These are phyloP conservation scores for Phaethornis superciliosus DNA, from an alignment of 2,113 vertebrate genomes.

Conservation along the genomic window DNA sequence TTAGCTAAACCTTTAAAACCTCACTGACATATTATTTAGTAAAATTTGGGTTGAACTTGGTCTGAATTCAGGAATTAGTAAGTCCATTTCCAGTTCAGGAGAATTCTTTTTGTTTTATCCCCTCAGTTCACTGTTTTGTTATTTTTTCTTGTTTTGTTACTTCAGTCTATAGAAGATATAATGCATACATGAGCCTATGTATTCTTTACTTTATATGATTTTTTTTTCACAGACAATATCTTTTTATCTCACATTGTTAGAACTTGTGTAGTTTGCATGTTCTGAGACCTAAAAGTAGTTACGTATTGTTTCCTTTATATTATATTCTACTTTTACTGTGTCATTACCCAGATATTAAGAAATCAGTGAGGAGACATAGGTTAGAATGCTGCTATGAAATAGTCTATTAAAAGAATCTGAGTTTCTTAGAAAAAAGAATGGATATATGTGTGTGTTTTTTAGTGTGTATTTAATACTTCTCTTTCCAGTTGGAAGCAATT, in stretches of 20 bases:
- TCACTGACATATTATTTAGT: slow-evolving; percentile 2
- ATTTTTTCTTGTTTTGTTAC: not conserved
- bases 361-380: not conserved
- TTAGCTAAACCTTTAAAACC: slow-evolving; percentile 22
- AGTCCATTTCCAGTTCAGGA: not conserved
- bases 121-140: not conserved
- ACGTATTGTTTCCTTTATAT: not conserved
- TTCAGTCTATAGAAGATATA: not conserved
- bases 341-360: not conserved
- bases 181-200: not conserved
- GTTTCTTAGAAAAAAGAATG: not conserved
- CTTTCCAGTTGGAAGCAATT: not conserved
- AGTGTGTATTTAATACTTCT: not conserved
- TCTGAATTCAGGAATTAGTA: slow-evolving; percentile 3
- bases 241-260: not conserved
- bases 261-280: not conserved
- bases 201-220: not conserved
- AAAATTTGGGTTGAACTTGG: not conserved
- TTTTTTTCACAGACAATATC: not conserved
- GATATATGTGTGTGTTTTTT: not conserved
- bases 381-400: not conserved
- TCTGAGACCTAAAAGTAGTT: not conserved
- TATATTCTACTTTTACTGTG: not conserved
- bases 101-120: not conserved
- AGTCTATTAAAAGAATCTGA: not conserved